Evolutionary conservation across 2,113 vertebrate species (phyloP).

Genomic region (Leucosticte australis): DNA sequence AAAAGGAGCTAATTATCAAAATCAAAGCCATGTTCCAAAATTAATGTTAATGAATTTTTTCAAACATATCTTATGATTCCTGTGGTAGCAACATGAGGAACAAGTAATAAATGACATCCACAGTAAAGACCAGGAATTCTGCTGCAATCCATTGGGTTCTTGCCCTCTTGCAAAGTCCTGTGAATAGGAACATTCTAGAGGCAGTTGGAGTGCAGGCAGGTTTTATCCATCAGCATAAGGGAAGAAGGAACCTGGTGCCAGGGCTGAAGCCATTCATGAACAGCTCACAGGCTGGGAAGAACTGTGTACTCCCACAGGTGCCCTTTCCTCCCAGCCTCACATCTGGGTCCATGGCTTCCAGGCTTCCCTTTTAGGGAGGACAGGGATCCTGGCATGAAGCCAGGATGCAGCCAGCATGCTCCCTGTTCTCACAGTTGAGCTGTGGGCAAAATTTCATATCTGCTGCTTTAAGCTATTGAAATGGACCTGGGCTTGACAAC

Average conservation of each 20-base stretch:
- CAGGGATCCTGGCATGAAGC: neutral
- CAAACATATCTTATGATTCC: neutral
- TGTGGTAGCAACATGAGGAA: neutral
- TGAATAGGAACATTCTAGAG: neutral
- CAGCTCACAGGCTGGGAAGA: neutral
- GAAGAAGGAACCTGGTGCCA: neutral
- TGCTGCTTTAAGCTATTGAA: neutral
- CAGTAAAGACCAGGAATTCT: neutral
- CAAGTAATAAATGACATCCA: neutral
- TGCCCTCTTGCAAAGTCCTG: neutral
- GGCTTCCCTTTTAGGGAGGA: neutral
- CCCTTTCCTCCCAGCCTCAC: neutral
- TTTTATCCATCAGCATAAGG: neutral
- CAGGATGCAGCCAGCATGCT: neutral
- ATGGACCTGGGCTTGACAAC: neutral
- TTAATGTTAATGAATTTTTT: neutral
- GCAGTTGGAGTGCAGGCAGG: neutral
- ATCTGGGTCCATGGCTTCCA: neutral
- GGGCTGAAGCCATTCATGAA: accelerated
- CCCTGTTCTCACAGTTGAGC: neutral
- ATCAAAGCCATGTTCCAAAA: neutral
- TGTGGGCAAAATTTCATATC: neutral
- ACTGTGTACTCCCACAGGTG: neutral
- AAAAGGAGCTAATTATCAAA: neutral
- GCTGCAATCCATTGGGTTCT: neutral